Conservation (phyloP, 2,113 vertebrate species). For the Sorex araneus region DNA sequence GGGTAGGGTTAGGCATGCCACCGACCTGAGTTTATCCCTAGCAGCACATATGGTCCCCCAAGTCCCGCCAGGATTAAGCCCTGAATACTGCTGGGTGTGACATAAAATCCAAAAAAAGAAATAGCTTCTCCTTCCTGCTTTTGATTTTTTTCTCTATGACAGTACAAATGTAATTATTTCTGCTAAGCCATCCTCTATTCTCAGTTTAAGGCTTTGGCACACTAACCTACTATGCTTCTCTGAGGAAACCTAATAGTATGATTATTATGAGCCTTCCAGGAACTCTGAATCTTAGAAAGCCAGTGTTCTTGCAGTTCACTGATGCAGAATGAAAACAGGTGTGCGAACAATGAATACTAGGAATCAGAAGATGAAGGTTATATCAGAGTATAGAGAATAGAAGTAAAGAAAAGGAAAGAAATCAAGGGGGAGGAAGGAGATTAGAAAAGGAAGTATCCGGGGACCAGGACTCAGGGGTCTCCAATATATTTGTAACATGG, state of each 20-base stretch:
- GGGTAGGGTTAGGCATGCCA: too few relatives aligned
- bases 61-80: too few relatives aligned
- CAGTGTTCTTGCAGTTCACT: background rate
- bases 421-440: too few relatives aligned
- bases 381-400: background rate
- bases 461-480: too few relatives aligned
- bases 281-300: conserved; percentile 38
- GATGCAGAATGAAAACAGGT: conserved; percentile 46
- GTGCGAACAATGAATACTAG: conserved; percentile 46
- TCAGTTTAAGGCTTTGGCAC: conserved; percentile 50
- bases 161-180: conserved; percentile 63
- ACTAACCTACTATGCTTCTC: conserved; percentile 66
- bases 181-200: conserved; percentile 52
- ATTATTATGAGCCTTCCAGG: conserved; percentile 21
- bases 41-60: too few relatives aligned
- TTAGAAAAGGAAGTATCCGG: too few relatives aligned
- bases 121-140: conserved; percentile 60
- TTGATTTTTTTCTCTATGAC: conserved; percentile 49
- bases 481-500: too few relatives aligned
- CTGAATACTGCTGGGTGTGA: too few relatives aligned
- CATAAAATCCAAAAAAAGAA: background rate
- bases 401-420: too few relatives aligned
- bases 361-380: conserved; percentile 28
- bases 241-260: conserved; percentile 46
- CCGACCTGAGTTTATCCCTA: too few relatives aligned